Base-by-base conservation (phyloP, 2,113 vertebrate species). In the Nanorana parkeri region DNA sequence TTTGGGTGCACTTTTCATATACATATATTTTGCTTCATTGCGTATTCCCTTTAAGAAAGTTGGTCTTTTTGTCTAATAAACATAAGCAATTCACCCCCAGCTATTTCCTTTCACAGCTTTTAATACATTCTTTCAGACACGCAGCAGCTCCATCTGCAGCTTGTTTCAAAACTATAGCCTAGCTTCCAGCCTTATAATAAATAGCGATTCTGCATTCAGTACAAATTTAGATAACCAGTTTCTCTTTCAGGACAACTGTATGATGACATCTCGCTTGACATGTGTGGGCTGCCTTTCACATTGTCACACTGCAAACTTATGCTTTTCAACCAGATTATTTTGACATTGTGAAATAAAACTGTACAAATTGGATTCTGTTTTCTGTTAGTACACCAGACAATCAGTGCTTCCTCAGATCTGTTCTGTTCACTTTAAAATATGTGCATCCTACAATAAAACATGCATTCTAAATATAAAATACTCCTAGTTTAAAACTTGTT, bases 241-340 rank as follows among this genome's bases (percentile, higher is more conserved):
- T 71, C 5, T 17, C 67, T 71, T 63, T 65, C 16, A 56, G 8
- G 54, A 32, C 73, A 66, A 64, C 77, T 8, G 55, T 4, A 66
- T 32, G 8, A 29, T 29, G 51, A 21, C 61, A 65, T 73, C 68
- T 47, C 47, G 56, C 36, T 29, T 74, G 41, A 56, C 23, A 41
- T 66, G 68, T 67, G 51, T 68, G 68, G 68, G 67, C 26, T 73
- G 58, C 55, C 10, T 61, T 58, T 65, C 55, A 28, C 29, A 69
- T 80, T 55, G 51, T 32, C n/a, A 60, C 26, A 2, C 19, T 71
- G 47, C 21, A 81, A 65, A 65, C 68, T 54, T 68, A 23, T 68
- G 58, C 19, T 58, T 81, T 64, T n/a, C 60, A 64, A n/a, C 24
- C 32, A 19, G 68, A 73, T 60, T 81, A 51, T 81, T 72, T 64